Conservation (phyloP, 2,113 vertebrate species). For the Dicerorhinus sumatrensis region DNA sequence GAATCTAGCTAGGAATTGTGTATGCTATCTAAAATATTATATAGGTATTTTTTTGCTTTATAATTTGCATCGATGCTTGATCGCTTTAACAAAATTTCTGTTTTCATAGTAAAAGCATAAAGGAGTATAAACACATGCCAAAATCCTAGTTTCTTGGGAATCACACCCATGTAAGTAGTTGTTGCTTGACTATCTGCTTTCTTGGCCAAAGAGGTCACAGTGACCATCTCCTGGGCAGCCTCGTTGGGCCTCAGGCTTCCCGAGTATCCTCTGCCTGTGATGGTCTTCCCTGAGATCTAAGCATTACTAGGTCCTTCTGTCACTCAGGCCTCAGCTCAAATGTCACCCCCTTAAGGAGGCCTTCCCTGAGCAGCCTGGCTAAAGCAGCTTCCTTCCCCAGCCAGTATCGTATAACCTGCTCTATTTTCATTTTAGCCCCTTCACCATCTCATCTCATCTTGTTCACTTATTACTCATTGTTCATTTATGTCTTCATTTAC, state of each 20-base stretch:
- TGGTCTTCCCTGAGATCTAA: background rate
- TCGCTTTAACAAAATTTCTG: background rate
- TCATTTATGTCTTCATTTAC: background rate
- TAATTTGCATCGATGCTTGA: background rate
- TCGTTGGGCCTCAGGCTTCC: background rate
- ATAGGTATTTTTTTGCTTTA: background rate
- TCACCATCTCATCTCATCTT: background rate
- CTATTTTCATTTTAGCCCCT: background rate
- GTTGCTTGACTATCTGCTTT: background rate
- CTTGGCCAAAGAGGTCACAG: background rate
- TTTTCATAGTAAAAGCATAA: background rate
- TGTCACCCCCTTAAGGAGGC: background rate
- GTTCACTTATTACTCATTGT: background rate
- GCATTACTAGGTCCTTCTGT: background rate
- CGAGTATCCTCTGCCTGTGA: background rate
- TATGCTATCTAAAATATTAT: background rate
- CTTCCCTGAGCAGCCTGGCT: background rate
- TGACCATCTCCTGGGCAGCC: background rate
- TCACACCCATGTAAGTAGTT: background rate
- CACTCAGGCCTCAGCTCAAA: background rate
- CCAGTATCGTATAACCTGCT: background rate
- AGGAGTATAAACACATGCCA: background rate
- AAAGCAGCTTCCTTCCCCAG: background rate
- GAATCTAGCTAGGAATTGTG: background rate
- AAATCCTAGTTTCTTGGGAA: background rate